phyloP scores from a whole-genome alignment of 2,797 vertebrate species.

The Phyllotis vaccarum region DNA sequence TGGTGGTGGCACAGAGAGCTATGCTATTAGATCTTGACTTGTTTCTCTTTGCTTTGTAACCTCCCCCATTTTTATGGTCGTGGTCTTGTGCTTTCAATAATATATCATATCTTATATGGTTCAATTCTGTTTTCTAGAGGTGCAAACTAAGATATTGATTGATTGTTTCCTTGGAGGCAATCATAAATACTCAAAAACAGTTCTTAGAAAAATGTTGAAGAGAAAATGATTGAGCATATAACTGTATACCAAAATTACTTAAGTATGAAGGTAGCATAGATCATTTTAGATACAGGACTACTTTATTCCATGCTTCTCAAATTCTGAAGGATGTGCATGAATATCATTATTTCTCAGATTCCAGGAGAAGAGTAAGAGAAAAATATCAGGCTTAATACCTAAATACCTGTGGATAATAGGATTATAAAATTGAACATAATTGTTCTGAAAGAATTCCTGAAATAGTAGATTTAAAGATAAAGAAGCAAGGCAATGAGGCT shows the following conservation, averaged over 20 bases:
- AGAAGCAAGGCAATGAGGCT: not conserved
- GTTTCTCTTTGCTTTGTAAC: not conserved
- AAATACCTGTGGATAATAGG: not conserved
- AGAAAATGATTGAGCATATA: slow-evolving; percentile 13
- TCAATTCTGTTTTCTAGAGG: slow-evolving; percentile 46
- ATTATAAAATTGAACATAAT: not conserved
- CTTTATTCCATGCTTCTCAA: not conserved
- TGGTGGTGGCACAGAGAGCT: not conserved
- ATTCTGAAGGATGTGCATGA: not conserved
- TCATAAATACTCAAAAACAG: slow-evolving; percentile 21
- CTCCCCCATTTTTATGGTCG: not conserved
- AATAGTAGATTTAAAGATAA: not conserved
- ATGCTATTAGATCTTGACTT: not conserved
- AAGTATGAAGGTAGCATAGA: not conserved
- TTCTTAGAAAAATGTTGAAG: slow-evolving; percentile 36
- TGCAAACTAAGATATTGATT: slow-evolving; percentile 42
- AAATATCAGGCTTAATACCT: not conserved
- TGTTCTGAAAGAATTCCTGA: not conserved
- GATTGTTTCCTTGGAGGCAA: slow-evolving; percentile 54
- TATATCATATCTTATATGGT: not conserved
- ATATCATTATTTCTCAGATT: not conserved
- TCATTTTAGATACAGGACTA: not conserved
- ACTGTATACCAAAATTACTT: slow-evolving; percentile 22
- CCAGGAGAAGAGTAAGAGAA: not conserved
- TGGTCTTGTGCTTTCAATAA: not conserved